phyloP scores from a whole-genome alignment of 2,888 invertebrate species.

The Schizotus pectinicornis region DNA sequence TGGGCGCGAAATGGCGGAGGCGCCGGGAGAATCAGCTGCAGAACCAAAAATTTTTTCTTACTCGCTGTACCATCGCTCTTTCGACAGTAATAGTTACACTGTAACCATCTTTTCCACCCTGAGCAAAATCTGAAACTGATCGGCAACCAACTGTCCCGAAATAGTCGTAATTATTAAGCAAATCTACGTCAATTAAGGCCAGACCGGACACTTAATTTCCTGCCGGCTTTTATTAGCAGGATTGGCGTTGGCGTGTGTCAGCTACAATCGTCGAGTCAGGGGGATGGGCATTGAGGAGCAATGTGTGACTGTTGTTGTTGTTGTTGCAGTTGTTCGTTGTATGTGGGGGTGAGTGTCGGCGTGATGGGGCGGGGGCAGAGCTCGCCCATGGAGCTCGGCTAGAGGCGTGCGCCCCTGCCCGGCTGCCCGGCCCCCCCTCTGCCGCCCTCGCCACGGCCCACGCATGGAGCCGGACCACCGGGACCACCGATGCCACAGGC shows the following conservation, averaged over 20 bases:
- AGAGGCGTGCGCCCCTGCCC: constrained; percentile 76
- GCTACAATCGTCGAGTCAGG: neutral
- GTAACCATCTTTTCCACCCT: too few relatives aligned
- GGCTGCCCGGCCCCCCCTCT: constrained; percentile 61
- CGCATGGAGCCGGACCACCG: constrained; percentile 87
- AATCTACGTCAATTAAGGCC: too few relatives aligned
- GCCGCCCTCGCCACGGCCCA: constrained; percentile 69
- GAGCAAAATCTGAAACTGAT: too few relatives aligned
- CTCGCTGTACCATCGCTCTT: too few relatives aligned
- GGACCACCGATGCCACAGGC: constrained; percentile 71
- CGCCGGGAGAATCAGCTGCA: too few relatives aligned
- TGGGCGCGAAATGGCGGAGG: too few relatives aligned
- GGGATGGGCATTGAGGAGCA: constrained; percentile 1
- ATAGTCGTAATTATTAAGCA: too few relatives aligned
- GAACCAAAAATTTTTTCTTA: too few relatives aligned
- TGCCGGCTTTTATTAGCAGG: neutral
- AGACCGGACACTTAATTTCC: too few relatives aligned
- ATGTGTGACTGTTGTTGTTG: constrained; percentile 30
- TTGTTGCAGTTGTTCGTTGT: constrained; percentile 65
- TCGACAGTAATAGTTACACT: too few relatives aligned
- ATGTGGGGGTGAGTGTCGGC: constrained; percentile 77
- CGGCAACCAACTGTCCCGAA: too few relatives aligned
- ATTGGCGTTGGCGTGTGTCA: neutral
- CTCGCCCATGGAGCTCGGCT: constrained; percentile 84
- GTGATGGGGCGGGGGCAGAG: constrained; percentile 81